Base-by-base conservation (phyloP, 2,888 invertebrate genomes). In the Entomobrya multifasciata region DNA sequence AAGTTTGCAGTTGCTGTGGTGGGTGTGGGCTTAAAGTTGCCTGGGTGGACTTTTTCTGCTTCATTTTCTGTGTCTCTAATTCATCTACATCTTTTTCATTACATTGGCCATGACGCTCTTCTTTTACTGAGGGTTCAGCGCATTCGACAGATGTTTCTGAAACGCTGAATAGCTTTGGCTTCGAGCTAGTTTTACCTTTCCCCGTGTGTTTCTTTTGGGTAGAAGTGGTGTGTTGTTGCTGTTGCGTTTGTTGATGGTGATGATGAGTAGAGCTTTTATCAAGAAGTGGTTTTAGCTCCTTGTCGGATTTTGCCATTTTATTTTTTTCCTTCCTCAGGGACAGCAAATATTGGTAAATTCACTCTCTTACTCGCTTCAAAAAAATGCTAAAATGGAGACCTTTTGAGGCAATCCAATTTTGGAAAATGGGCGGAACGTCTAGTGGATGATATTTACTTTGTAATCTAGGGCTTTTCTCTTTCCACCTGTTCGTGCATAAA, bases 221-320 rank as follows among this genome's bases (percentile, higher is more conserved):
- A 17, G 60, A 44, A 3, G 67, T 15, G 15, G 6, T 4, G 11
- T 67, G 55, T 3, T 52, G 67, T 27, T 52, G 76, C 17, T 70
- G 80, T 62, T 52, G 49, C 5, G 47, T 20, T n/a, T 70, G 60
- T 41, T 82, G 87, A n/a, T n/a, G n/a, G 10, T 62, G 79, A 27
- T 80, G 60, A 17, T 62, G 52, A 15, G 30, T 20, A n/a, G 67
- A 20, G 70, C 78, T 88, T 83, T 88, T 88, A 30, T 85, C 72
- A 15, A 89, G 55, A 52, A 89, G 85, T 30, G 89, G 88, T 65
- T 89, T 89, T 1, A 85, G 57, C 78, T 89, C 89, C 72, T 88
- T 88, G 44, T 89, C 82, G 25, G 82, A 82, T 82, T 74, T 82
- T 36, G 82, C 82, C 82, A 82, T 82, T 62, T 72, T 72, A 41